Conservation (phyloP, 2,113 vertebrate genomes). For the Balaeniceps rex region DNA sequence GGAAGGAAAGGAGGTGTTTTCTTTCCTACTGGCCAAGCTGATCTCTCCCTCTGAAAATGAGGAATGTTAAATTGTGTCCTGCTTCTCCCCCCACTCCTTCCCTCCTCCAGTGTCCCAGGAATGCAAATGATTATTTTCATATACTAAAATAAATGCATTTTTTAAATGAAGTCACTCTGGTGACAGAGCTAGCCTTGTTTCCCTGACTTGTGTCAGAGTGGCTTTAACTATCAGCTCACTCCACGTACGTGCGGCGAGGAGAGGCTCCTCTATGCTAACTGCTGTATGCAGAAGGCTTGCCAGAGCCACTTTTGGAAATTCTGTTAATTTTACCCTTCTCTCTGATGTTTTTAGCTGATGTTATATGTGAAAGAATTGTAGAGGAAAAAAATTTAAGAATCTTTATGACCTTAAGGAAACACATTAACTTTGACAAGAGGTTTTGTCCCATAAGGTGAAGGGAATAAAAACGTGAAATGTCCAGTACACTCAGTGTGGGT, state of each 20-base stretch:
- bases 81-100: not conserved
- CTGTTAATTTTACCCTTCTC: not conserved
- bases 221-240: not conserved
- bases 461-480: not conserved
- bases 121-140: not conserved
- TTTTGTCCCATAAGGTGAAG: not conserved
- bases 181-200: constrained; percentile 32
- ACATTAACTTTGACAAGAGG: not conserved
- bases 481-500: fast-evolving
- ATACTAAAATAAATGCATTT: not conserved
- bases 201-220: not conserved
- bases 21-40: constrained; percentile 15
- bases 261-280: not conserved
- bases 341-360: constrained; percentile 42
- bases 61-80: not conserved
- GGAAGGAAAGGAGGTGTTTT: constrained; percentile 33
- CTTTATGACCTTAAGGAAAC: not conserved
- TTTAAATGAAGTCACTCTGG: not conserved
- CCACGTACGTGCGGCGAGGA: not conserved
- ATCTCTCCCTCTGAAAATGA: not conserved
- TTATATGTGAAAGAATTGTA: not conserved
- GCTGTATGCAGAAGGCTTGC: not conserved
- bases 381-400: not conserved
- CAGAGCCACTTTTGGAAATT: constrained; percentile 8
- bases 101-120: not conserved